Percentiles rank a stretch among this genome's conserved stretches.
Conservation (phyloP, 2,797 vertebrate species). For the Parauchenoglanis ngamensis region DNA sequence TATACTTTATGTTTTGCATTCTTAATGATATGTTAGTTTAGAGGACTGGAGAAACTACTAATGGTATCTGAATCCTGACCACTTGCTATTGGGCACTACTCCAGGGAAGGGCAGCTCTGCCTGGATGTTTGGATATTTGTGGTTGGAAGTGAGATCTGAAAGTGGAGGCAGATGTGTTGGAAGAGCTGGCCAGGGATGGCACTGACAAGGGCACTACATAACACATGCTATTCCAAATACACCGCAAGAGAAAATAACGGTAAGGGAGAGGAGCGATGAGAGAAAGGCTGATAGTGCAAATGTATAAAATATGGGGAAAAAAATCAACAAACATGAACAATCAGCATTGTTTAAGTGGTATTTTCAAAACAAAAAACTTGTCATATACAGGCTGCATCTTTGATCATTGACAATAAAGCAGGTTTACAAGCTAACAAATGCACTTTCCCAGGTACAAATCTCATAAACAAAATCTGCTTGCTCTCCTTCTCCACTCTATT, state of each 20-base stretch:
- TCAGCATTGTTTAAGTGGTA: background rate
- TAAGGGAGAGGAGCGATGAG: background rate
- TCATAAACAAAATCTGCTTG: slow-evolving; percentile 40
- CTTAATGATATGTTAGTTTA: slow-evolving; percentile 26
- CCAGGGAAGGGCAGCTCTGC: slow-evolving; percentile 40
- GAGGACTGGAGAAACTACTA: slow-evolving; percentile 42
- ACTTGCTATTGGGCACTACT: slow-evolving; percentile 41
- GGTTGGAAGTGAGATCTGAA: slow-evolving; percentile 55
- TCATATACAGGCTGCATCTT: background rate
- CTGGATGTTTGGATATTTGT: slow-evolving; percentile 52
- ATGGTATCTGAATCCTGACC: slow-evolving; percentile 27
- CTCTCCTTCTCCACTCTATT: slow-evolving; percentile 16
- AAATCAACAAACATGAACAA: background rate
- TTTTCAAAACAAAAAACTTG: background rate
- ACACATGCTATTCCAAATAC: slow-evolving; percentile 20
- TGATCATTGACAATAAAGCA: slow-evolving; percentile 3
- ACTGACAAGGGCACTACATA: background rate
- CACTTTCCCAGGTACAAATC: slow-evolving; percentile 34
- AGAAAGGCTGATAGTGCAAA: background rate
- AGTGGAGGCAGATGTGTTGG: slow-evolving; percentile 40
- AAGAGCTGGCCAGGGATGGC: slow-evolving; percentile 7
- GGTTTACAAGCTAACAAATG: slow-evolving; percentile 36
- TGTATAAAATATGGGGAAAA: background rate
- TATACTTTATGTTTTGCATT: slow-evolving; percentile 28
- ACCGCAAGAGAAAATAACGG: background rate